Percentiles rank a stretch among this genome's conserved stretches.
Evolutionary conservation across 2,888 invertebrate species (phyloP).

Genomic region (Conistra vaccinii): DNA sequence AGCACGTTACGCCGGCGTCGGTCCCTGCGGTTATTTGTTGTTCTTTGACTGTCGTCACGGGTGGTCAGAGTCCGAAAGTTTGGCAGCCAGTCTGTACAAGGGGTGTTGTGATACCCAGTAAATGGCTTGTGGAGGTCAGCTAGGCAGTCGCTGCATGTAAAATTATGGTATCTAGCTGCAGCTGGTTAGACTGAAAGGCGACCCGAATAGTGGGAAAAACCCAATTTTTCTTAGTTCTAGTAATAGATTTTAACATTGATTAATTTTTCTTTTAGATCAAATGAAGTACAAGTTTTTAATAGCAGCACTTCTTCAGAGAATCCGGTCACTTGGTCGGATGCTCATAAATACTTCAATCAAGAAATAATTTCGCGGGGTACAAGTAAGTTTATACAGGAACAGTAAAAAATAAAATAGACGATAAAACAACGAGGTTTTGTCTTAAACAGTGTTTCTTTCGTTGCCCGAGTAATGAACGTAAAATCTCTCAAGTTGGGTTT

Average conservation of each 20-base stretch:
- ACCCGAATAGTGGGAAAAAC: neutral
- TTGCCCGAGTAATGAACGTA: neutral
- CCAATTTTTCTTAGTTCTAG: neutral
- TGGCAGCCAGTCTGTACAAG: neutral
- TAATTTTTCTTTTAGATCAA: conserved; percentile 75
- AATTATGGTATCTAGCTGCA: neutral
- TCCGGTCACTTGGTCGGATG: conserved; percentile 95
- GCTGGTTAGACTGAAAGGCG: neutral
- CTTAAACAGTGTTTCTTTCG: neutral
- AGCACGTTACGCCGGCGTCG: too few relatives aligned
- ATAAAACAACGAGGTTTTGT: neutral
- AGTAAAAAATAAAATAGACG: neutral
- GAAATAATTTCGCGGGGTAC: conserved; percentile 43
- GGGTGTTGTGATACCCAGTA: neutral
- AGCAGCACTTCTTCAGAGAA: conserved; percentile 96
- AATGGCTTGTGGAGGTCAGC: neutral
- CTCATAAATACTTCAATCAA: conserved; percentile 87
- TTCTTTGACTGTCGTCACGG: too few relatives aligned
- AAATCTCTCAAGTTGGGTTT: neutral
- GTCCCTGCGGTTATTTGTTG: too few relatives aligned
- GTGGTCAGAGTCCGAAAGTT: too few relatives aligned
- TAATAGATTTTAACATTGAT: neutral
- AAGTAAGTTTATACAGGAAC: conserved; percentile 40
- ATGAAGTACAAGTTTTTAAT: conserved; percentile 95
- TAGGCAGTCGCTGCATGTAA: neutral